Evolutionary conservation across 2,797 vertebrate species (phyloP).

Genomic region (Schizopygopsis malacanthus): DNA sequence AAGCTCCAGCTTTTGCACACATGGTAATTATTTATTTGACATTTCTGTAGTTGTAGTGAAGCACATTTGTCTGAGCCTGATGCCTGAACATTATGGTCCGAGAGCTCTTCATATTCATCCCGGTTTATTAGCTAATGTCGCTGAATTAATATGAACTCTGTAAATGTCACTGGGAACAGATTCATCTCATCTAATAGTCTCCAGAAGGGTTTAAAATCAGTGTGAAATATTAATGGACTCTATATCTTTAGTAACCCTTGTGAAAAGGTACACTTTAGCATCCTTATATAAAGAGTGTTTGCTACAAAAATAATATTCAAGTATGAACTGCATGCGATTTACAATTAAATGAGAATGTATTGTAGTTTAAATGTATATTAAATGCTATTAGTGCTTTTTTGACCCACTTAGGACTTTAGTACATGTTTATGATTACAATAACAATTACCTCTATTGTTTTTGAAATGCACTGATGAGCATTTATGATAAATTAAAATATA

Average conservation of each 20-base stretch:
- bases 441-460: too few relatives aligned
- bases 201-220: neutral
- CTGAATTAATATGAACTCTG: constrained; percentile 16
- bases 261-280: neutral
- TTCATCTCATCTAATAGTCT: constrained; percentile 16
- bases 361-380: neutral
- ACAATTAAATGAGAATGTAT: neutral
- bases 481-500: neutral
- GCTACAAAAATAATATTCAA: neutral
- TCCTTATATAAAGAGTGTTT: neutral
- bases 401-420: too few relatives aligned
- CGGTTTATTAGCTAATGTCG: constrained; percentile 14
- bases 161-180: constrained; percentile 28
- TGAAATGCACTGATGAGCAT: neutral
- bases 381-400: too few relatives aligned
- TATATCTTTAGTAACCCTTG: neutral
- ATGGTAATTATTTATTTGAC: constrained; percentile 11
- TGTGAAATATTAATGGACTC: neutral
- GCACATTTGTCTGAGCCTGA: neutral
- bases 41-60: constrained; percentile 8
- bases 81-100: neutral
- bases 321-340: neutral
- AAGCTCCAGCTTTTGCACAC: neutral
- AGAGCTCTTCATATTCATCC: neutral
- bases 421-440: too few relatives aligned